Evolutionary conservation across 2,113 vertebrate genomes (phyloP).

Genomic region (Manacus vitellinus): DNA sequence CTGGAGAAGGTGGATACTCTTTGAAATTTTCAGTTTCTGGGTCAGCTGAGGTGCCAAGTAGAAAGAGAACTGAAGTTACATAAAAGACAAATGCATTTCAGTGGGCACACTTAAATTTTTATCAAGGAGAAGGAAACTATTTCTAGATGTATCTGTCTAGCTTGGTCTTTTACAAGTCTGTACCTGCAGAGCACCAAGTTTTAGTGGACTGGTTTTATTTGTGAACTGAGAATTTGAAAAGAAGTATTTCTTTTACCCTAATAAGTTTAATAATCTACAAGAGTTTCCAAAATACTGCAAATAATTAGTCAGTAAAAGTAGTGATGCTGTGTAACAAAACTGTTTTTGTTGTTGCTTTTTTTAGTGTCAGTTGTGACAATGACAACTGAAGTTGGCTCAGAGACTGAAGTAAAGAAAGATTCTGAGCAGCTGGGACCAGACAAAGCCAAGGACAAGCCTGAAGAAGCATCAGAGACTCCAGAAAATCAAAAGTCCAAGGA

Average conservation of each 20-base stretch:
- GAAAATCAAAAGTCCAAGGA: constrained; percentile 45
- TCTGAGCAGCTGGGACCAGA: constrained; percentile 69
- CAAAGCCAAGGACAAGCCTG: constrained; percentile 63
- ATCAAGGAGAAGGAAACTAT: background rate
- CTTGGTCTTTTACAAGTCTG: background rate
- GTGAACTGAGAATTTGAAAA: background rate
- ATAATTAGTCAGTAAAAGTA: background rate
- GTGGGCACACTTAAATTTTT: background rate
- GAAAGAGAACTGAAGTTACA: background rate
- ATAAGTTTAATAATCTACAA: background rate
- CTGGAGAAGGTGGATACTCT: background rate
- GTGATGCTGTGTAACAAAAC: background rate
- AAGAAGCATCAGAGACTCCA: constrained; percentile 53
- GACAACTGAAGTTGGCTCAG: constrained; percentile 89
- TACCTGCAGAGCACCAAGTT: background rate
- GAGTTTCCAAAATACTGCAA: background rate
- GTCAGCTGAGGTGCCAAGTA: background rate
- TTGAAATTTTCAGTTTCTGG: background rate
- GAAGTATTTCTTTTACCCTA: background rate
- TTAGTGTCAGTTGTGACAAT: constrained; percentile 83
- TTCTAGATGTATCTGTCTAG: background rate
- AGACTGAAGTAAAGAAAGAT: constrained; percentile 90
- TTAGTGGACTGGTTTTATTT: background rate
- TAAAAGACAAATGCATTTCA: background rate
- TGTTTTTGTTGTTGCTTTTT: constrained; percentile 28